These are phyloP conservation scores for Homarus gammarus DNA, from an alignment of 2,888 invertebrate species.

Conservation along the genomic window DNA sequence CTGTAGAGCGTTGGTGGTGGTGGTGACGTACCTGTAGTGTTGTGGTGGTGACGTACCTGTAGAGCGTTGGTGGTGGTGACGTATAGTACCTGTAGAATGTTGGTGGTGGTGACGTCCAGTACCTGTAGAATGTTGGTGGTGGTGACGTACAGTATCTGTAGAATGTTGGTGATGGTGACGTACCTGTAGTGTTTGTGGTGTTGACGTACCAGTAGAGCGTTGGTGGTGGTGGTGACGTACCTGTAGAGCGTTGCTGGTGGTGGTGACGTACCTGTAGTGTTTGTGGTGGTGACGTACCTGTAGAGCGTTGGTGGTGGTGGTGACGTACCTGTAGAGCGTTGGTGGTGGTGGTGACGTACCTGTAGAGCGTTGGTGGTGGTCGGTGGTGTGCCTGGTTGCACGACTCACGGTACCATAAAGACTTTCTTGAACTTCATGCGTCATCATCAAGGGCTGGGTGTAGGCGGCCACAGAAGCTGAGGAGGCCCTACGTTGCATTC, in stretches of 20 bases:
- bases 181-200: neutral
- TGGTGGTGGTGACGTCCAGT: too few species aligned
- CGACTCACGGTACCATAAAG: conserved; percentile 58
- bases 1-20: too few species aligned
- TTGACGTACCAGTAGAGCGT: neutral
- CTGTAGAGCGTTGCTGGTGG: neutral
- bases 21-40: too few species aligned
- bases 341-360: neutral
- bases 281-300: neutral
- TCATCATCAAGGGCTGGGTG: conserved; percentile 50
- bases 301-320: neutral
- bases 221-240: too few species aligned
- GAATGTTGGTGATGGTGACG: neutral
- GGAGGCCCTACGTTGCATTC: conserved; percentile 36
- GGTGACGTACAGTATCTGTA: too few species aligned
- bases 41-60: too few species aligned
- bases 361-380: neutral
- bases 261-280: neutral
- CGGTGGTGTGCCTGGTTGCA: neutral
- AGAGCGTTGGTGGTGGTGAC: neutral
- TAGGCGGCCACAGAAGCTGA: conserved; percentile 58
- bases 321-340: neutral
- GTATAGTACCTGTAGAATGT: neutral
- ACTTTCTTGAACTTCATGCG: conserved; percentile 1
- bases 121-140: too few species aligned